Evolutionary conservation across 1,140 invertebrate species (phyloP), one percentile per base, ranked within the genome.

Genomic region (Branchinecta lynchi): DNA sequence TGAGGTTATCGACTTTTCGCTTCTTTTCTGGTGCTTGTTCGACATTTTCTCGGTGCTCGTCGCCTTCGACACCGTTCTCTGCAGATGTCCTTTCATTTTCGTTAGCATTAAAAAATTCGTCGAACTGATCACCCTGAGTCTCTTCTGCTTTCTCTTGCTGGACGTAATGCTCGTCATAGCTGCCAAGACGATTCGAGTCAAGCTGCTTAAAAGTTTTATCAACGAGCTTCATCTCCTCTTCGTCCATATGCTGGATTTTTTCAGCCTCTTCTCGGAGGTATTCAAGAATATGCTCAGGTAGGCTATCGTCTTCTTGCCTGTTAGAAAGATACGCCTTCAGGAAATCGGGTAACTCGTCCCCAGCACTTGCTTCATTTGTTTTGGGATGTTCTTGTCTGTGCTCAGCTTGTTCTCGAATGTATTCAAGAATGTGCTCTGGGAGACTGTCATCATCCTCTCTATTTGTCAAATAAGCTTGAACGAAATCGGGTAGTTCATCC

Each of bases 11-110:
- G 12, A 12, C 51, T 12, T 15, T 15, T 60, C 51, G 12, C 51
- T 60, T 60, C 17, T 60, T 60, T 60, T 60, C 51, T 60, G 51
- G 51, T 60, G 17, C 51, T 20, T 60, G 51, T 15, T 60, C 51
- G 3, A 15, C 17, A 6, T 60, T 20, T 60, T 3, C 51, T 60
- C 51, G 12, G 17, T 3, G 12, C 17, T 12, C 12, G 12, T 60
- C 51, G 6, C 12, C 17, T 6, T 12, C 12, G 17, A 15, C 12
- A 15, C 12, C 17, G 17, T 12, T 20, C 2, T 15, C 12, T 60
- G 12, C 17, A 15, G 12, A 12, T 15, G 12, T 60, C 17, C 1
- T 60, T 20, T 12, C 12, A 60, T 60, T 60, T 6, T 60, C 51
- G 12, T 12, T 20, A 15, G 12, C 17, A 20, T 60, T 60, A 6